Conservation (phyloP, 2,113 vertebrate genomes). For the Platysternon megacephalum region DNA sequence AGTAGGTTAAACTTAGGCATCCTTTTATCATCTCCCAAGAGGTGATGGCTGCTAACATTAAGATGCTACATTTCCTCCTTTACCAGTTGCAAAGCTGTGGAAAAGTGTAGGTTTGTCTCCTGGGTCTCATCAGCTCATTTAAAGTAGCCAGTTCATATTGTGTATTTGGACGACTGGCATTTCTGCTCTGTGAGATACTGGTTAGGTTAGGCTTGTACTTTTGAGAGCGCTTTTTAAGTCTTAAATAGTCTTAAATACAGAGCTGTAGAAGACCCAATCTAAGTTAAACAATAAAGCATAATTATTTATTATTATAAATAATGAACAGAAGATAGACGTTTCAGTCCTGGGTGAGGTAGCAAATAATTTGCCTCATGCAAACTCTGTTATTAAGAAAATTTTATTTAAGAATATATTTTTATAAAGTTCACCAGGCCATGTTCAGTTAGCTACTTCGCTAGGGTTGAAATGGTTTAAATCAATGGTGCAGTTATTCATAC, state of each 20-base stretch:
- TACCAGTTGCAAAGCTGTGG: conserved; percentile 10
- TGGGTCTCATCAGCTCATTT: conserved; percentile 6
- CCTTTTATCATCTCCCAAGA: conserved; percentile 68
- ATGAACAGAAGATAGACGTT: neutral
- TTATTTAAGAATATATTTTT: neutral
- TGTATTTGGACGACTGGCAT: neutral
- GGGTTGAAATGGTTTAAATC: neutral
- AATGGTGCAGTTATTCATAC: too few relatives aligned
- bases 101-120: conserved; percentile 1
- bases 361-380: neutral
- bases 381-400: neutral
- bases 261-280: neutral
- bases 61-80: conserved; percentile 42
- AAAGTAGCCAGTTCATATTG: conserved; percentile 36
- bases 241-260: neutral
- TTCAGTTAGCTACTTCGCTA: conserved; percentile 20
- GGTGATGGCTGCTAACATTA: conserved; percentile 58
- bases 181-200: neutral
- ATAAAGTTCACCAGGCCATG: neutral
- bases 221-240: neutral
- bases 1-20: conserved; percentile 41
- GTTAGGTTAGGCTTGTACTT: conserved; percentile 22
- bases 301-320: neutral
- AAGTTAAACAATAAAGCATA: neutral
- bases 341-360: neutral